Percentiles rank a stretch among this genome's conserved stretches.
These are phyloP conservation scores for Falco punctatus DNA, from an alignment of 2,113 vertebrate species.

Conservation along the genomic window DNA sequence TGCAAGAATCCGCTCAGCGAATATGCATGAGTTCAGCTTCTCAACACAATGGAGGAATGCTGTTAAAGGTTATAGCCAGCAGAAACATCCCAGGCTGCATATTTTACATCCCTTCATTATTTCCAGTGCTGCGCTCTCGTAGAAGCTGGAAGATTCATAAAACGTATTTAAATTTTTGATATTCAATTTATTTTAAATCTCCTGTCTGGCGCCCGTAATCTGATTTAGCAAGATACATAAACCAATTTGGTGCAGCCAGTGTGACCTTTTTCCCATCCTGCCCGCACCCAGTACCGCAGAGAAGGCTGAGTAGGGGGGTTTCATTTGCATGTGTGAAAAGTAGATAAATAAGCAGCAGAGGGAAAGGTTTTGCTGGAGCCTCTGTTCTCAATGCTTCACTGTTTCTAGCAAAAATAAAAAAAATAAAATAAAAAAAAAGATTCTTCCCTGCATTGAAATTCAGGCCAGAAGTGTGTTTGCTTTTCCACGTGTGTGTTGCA, in stretches of 20 bases:
- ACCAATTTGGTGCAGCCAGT: neutral
- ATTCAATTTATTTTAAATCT: slow-evolving; percentile 42
- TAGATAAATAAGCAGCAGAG: neutral
- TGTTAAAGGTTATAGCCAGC: neutral
- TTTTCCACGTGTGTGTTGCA: neutral
- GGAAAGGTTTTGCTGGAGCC: neutral
- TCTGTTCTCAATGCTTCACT: neutral
- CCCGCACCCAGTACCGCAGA: neutral
- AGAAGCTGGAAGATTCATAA: slow-evolving; percentile 27
- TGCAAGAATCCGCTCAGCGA: neutral
- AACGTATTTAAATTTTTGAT: slow-evolving; percentile 43
- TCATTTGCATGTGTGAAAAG: neutral
- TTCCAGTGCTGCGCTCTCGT: slow-evolving; percentile 2
- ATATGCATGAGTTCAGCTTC: neutral
- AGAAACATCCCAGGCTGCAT: slow-evolving; percentile 16
- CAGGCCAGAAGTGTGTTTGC: neutral
- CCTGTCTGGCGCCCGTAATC: neutral
- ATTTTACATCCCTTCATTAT: slow-evolving; percentile 9
- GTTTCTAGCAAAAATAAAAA: neutral
- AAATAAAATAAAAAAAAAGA: neutral
- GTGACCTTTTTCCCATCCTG: neutral
- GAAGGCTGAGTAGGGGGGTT: neutral
- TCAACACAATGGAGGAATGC: neutral
- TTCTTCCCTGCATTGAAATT: neutral
- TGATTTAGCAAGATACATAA: neutral